Percentiles rank a stretch among this genome's conserved stretches.
These are phyloP conservation scores for Hirundichthys speculiger DNA, from an alignment of 2,113 vertebrate species.

Conservation along the genomic window DNA sequence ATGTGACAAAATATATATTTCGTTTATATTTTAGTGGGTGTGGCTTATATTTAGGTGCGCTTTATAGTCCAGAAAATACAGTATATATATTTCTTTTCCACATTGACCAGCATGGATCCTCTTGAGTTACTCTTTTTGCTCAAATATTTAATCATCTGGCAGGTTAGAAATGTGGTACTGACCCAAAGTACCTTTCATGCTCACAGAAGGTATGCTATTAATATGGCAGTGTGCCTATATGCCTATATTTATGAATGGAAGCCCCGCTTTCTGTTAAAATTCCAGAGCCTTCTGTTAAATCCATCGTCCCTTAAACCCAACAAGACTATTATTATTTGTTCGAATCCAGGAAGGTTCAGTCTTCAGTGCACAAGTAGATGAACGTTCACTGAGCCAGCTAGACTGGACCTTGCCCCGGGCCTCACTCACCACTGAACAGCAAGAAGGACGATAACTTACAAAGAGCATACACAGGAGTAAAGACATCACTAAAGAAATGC, in stretches of 20 bases:
- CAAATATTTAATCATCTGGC: constrained; percentile 35
- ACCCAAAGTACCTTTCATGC: constrained; percentile 25
- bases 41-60: too few relatives aligned
- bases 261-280: constrained; percentile 26
- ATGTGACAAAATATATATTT: too few relatives aligned
- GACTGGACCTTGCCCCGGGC: constrained; percentile 31
- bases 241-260: not conserved
- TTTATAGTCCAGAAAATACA: too few relatives aligned
- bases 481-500: constrained; percentile 21
- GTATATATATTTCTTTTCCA: too few relatives aligned
- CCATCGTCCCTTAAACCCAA: constrained; percentile 59
- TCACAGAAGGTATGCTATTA: constrained; percentile 8
- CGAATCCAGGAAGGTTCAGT: constrained; percentile 49
- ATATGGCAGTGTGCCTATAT: constrained; percentile 20
- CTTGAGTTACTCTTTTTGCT: constrained; percentile 13
- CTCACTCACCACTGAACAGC: not conserved
- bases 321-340: constrained; percentile 69
- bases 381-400: constrained; percentile 1
- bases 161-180: constrained; percentile 17
- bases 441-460: constrained; percentile 2
- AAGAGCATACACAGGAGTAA: constrained; percentile 2
- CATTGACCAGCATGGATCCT: too few relatives aligned
- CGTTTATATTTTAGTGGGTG: too few relatives aligned
- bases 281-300: constrained; percentile 50
- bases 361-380: constrained; percentile 16